Evolutionary conservation across 2,113 vertebrate species (phyloP).

Genomic region (Actenoides hombroni): DNA sequence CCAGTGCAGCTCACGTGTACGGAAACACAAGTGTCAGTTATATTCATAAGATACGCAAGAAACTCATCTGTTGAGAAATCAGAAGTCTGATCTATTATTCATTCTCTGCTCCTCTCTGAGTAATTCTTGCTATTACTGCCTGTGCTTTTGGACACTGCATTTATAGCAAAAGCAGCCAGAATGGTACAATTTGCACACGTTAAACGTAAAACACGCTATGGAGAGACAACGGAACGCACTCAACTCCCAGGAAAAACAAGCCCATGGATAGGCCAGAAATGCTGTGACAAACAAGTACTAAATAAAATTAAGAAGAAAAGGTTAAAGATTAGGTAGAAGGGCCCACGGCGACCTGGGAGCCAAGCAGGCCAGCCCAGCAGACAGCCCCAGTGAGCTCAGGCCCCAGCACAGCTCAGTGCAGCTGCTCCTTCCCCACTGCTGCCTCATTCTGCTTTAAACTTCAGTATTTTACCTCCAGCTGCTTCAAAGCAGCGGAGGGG

Average conservation of each 20-base stretch:
- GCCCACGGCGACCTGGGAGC: background rate
- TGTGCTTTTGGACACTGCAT: background rate
- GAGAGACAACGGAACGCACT: background rate
- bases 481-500: background rate
- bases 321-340: background rate
- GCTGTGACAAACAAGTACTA: background rate
- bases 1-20: background rate
- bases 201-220: background rate
- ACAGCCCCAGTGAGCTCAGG: background rate
- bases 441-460: rapidly evolving
- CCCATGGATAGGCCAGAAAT: background rate
- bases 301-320: background rate
- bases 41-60: background rate
- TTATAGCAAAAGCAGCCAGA: background rate
- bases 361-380: rapidly evolving
- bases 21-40: background rate
- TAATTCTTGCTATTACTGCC: background rate
- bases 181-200: background rate
- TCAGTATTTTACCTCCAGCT: background rate
- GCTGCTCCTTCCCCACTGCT: background rate
- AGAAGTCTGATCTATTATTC: background rate
- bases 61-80: background rate
- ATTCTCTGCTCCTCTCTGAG: background rate
- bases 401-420: background rate
- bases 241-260: background rate